Evolutionary conservation across 2,797 vertebrate species (phyloP).

Genomic region (Notoglanidium macrostoma): DNA sequence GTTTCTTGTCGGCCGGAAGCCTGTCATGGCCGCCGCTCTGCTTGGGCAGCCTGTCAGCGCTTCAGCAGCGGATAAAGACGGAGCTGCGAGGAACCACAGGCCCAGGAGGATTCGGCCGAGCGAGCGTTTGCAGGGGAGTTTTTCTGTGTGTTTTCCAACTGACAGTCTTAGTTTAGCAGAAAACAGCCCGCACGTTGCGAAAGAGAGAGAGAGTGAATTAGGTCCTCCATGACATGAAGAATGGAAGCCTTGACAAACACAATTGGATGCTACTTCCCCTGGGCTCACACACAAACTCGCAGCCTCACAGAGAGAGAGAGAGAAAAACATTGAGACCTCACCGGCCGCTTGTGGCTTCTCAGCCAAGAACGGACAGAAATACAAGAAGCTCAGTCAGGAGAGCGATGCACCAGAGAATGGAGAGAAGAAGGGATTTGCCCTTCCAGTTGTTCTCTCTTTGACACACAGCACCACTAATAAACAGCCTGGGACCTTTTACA

Average conservation of each 20-base stretch:
- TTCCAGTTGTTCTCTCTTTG: constrained; percentile 24
- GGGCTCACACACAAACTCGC: constrained; percentile 68
- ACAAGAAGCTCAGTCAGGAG: constrained; percentile 31
- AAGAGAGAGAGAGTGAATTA: constrained; percentile 64
- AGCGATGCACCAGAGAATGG: constrained; percentile 35
- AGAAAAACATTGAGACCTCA: constrained; percentile 20
- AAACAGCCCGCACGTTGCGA: constrained; percentile 84
- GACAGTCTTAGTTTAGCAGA: constrained; percentile 87
- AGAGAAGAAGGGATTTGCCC: constrained; percentile 26
- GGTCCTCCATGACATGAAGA: constrained; percentile 82
- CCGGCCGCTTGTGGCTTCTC: constrained; percentile 30
- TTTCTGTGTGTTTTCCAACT: constrained; percentile 87
- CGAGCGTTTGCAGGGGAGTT: constrained; percentile 81
- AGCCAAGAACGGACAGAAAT: constrained; percentile 15
- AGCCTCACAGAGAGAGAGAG: constrained; percentile 16
- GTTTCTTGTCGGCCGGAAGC: constrained; percentile 75
- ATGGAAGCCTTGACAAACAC: constrained; percentile 92
- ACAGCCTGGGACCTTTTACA: constrained; percentile 50
- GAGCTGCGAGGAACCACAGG: constrained; percentile 76
- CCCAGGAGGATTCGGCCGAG: constrained; percentile 80
- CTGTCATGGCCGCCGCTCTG: constrained; percentile 85
- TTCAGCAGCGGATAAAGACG: constrained; percentile 88
- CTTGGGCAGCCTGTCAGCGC: constrained; percentile 93
- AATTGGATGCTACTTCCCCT: constrained; percentile 85
- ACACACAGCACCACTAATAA: constrained; percentile 45